Evolutionary conservation across 2,888 invertebrate genomes (phyloP), one percentile per base, ranked within the genome.

Genomic region (Melanchra persicariae): DNA sequence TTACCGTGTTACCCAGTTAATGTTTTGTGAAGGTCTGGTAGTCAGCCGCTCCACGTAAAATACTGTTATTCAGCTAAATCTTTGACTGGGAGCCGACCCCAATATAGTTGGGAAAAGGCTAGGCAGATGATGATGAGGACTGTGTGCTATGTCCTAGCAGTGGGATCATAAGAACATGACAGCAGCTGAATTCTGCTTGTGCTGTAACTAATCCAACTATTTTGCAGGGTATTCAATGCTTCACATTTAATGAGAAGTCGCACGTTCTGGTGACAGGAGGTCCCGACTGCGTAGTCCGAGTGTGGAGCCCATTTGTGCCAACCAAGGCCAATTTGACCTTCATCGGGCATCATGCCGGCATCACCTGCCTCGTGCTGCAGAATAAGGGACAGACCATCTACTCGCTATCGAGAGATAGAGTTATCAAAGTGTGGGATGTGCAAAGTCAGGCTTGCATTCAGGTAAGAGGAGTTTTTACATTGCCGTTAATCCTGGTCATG

Each of bases 291-390:
- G 89, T 96, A 64, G 96, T 98, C 37, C 97, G 98, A 49, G 94
- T 98, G 64, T 98, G 98, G 98, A 98, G 98, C 92, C 97, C 98
- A 0, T 98, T 98, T 89, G 97, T 98, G n/a, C 96, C 97, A 1
- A 93, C 94, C 62, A 97, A 97, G 86, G 96, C 98, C 0, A 97
- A 94, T 55, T 96, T 96, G 15, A 92, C 97, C 19, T 94, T 98
- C 47, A 67, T 84, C 47, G 98, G 98, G 0, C 98, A 98, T 90
- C 97, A 97, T 86, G 96, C 97, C 1, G 97, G 97, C 17, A 96
- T 98, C 80, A 96, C 96, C 24, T 96, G 96, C 65, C 91, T 98
- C 54, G 96, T 97, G 76, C 94, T 98, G 69, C 97, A 98, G 93
- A 96, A 97, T 77, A 90, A 91, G 22, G 97, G 97, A 8, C 96